phyloP scores from a whole-genome alignment of 1,140 invertebrate genomes.

The Plectrocnemia conspersa region DNA sequence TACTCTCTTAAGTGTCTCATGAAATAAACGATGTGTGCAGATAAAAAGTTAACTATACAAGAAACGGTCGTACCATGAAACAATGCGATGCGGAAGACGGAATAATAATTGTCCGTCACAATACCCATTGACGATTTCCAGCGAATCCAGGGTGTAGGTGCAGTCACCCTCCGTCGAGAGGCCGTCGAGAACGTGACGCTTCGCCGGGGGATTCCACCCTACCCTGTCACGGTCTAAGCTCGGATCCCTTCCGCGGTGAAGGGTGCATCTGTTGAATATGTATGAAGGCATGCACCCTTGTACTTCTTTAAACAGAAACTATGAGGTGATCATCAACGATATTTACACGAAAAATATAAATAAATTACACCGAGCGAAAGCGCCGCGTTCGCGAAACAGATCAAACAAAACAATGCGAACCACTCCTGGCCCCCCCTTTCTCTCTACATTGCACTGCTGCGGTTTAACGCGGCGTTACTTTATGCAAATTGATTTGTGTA shows the following conservation, averaged over 20 bases:
- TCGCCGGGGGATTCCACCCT: background rate
- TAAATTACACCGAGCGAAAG: too few species aligned
- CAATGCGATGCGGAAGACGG: too few species aligned
- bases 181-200: conserved; percentile 26
- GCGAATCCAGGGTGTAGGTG: conserved; percentile 23
- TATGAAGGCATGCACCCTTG: conserved; percentile 43
- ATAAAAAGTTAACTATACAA: too few species aligned
- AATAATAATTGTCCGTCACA: conserved; percentile 35
- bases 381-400: too few species aligned
- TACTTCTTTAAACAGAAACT: conserved; percentile 35
- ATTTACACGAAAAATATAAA: conserved; percentile 10
- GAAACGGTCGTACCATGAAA: too few species aligned
- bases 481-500: too few species aligned
- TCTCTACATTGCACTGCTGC: too few species aligned
- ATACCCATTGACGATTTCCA: conserved; percentile 36
- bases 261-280: conserved; percentile 53
- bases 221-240: conserved; percentile 30
- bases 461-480: too few species aligned
- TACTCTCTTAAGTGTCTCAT: too few species aligned
- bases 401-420: too few species aligned
- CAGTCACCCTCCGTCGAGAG: conserved; percentile 18
- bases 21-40: too few species aligned
- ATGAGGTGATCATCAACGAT: conserved; percentile 24
- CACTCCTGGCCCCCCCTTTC: too few species aligned
- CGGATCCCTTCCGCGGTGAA: conserved; percentile 28